Base-by-base conservation (phyloP, 2,797 vertebrate species). In the Liasis olivaceus region DNA sequence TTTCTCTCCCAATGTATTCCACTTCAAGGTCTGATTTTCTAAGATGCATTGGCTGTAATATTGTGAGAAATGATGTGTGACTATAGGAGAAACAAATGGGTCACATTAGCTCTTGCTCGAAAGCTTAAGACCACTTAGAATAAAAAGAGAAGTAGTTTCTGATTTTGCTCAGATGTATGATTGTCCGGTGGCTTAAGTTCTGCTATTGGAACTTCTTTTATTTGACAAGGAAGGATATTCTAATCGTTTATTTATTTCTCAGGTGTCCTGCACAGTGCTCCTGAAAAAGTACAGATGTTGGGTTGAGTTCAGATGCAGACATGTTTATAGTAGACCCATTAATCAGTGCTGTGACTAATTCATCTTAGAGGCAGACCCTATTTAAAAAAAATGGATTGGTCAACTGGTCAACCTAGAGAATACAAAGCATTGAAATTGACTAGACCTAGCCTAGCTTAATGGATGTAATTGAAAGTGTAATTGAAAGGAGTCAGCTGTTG, bases 21-120 rank as follows among this genome's bases (percentile, higher is more conserved):
- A 28, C 88, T 93, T 93, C 47, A 59, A 5, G 86, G 92, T 66
- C 60, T 92, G 59, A 28, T 47, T 93, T 94, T 93, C 85, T 90
- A 51, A 58, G 84, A 90, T 94, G 77, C 24, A 13, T 56, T 92
- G 93, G 4, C 47, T 90, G 47, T 69, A n/a, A 42, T 69, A 88
- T 17, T 3, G 24, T 92, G 7, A 0, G 36, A 17, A 94, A 91
- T 90, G 89, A 87, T 90, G 87, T 94, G 88, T 28, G 94, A 93
- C 15, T 17, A 36, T 20, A 36, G 6, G 81, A 63, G 11, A 15
- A 90, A 14, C 72, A 22, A 1, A 15, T 81, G 62, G 92, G 58
- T 4, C 0, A 87, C 89, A 59, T 89, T 58, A 94, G 0, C 0
- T 5, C 28, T 63, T 93, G 22, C 31, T 63, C 89, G 31, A 93